Evolutionary conservation across 2,888 invertebrate species (phyloP).

Genomic region (Catocala sponsa): DNA sequence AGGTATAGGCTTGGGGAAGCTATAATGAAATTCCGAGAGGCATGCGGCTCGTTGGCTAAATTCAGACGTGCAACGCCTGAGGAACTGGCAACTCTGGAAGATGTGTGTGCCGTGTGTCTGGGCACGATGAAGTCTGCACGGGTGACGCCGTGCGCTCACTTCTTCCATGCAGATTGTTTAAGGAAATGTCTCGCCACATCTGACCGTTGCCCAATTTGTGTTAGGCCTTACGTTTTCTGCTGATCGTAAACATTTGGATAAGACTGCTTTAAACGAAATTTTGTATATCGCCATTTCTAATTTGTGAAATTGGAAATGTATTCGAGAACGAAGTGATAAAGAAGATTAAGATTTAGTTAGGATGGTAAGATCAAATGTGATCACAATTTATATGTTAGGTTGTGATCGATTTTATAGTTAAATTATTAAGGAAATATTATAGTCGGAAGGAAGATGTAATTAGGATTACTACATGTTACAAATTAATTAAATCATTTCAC

Average conservation of each 20-base stretch:
- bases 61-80: slow-evolving; percentile 90
- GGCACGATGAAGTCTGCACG: slow-evolving; percentile 91
- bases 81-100: slow-evolving; percentile 91
- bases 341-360: slow-evolving; percentile 19
- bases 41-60: slow-evolving; percentile 88
- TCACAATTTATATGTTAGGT: slow-evolving; percentile 2
- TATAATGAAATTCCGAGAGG: slow-evolving; percentile 85
- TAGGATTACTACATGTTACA: neutral
- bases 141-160: slow-evolving; percentile 93
- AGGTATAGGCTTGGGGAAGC: slow-evolving; percentile 89
- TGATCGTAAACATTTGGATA: slow-evolving; percentile 66
- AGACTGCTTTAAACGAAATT: slow-evolving; percentile 66
- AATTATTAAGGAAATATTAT: no score
- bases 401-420: slow-evolving; percentile 2
- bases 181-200: slow-evolving; percentile 91
- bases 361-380: slow-evolving; percentile 9
- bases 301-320: slow-evolving; percentile 40
- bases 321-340: slow-evolving; percentile 39
- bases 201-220: slow-evolving; percentile 92
- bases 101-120: slow-evolving; percentile 93
- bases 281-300: slow-evolving; percentile 40
- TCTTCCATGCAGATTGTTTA: slow-evolving; percentile 93
- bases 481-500: neutral
- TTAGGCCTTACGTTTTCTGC: slow-evolving; percentile 89
- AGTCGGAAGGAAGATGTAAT: neutral